Conservation (phyloP, 2,888 invertebrate species). For the Diabrotica balteata region DNA sequence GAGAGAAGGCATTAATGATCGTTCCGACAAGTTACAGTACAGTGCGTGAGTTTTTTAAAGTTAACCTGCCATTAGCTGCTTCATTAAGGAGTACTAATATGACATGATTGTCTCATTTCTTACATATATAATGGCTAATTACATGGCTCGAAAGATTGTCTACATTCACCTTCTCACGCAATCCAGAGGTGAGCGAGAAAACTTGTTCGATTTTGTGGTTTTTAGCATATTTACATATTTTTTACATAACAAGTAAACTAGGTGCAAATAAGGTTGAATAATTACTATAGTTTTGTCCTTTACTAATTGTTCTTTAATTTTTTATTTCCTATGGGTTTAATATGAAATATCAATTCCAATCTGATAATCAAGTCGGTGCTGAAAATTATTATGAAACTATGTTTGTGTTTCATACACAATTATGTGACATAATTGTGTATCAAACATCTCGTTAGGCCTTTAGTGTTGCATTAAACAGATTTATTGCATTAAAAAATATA, state of each 20-base stretch:
- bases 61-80: constrained; percentile 55
- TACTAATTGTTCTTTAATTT: too few relatives aligned
- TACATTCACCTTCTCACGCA: constrained; percentile 55
- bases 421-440: too few relatives aligned
- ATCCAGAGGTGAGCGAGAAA: constrained; percentile 37
- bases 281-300: not conserved
- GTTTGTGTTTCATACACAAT: too few relatives aligned
- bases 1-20: constrained; percentile 39
- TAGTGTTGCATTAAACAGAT: too few relatives aligned
- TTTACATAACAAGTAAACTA: not conserved
- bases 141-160: constrained; percentile 53
- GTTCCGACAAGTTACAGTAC: constrained; percentile 43
- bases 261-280: constrained; percentile 2
- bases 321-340: too few relatives aligned
- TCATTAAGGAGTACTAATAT: constrained; percentile 60
- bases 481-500: too few relatives aligned
- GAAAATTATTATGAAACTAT: too few relatives aligned
- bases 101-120: constrained; percentile 59
- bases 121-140: constrained; percentile 59
- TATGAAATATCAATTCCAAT: too few relatives aligned
- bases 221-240: constrained; percentile 29
- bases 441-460: too few relatives aligned
- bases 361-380: too few relatives aligned
- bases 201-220: constrained; percentile 32
- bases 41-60: constrained; percentile 35